phyloP scores from a whole-genome alignment of 2,797 vertebrate genomes.

The Bovichtus diacanthus region DNA sequence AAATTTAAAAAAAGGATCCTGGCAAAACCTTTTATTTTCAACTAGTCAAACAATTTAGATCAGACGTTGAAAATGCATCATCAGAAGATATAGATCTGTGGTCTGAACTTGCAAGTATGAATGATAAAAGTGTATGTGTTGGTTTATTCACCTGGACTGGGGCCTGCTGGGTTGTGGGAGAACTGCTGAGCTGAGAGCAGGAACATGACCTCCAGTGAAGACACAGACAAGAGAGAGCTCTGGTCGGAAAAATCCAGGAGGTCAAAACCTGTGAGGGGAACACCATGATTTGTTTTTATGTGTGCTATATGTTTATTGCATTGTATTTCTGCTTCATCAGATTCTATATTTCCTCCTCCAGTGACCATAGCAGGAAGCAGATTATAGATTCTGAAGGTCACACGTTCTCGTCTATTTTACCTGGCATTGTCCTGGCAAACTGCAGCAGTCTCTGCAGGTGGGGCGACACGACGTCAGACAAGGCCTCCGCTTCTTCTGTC shows the following conservation, averaged over 20 bases:
- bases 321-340: too few species aligned
- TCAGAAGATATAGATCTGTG: too few species aligned
- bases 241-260: constrained; percentile 92
- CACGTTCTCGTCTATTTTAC: constrained; percentile 67
- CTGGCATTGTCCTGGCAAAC: constrained; percentile 92
- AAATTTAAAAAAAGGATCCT: too few species aligned
- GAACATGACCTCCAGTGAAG: constrained; percentile 93
- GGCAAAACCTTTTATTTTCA: too few species aligned
- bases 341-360: too few species aligned
- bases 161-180: constrained; percentile 83
- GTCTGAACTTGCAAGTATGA: background rate
- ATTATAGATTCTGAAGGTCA: background rate
- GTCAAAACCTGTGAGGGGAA: constrained; percentile 88
- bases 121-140: background rate
- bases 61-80: too few species aligned
- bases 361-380: background rate
- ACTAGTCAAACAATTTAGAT: too few species aligned
- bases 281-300: background rate
- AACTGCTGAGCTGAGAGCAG: constrained; percentile 92
- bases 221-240: constrained; percentile 88
- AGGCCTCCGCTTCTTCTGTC: constrained; percentile 81
- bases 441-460: constrained; percentile 89
- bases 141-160: constrained; percentile 81
- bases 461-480: constrained; percentile 83
- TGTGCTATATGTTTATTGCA: background rate